phyloP scores from a whole-genome alignment of 1,140 invertebrate species.

The Panagrolaimus sp. region DNA sequence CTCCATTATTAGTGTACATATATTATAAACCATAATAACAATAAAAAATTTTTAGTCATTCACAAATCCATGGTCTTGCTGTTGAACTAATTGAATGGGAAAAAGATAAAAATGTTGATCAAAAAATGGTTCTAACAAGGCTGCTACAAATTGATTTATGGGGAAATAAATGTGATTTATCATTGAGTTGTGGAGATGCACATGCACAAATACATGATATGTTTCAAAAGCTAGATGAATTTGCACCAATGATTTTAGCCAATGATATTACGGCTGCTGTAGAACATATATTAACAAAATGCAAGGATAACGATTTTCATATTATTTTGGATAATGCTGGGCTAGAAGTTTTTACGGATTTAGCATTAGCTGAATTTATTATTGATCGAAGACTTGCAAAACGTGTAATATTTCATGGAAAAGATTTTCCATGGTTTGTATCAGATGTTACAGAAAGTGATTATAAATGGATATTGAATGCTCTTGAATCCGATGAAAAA shows the following conservation, averaged over 20 bases:
- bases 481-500: constrained; percentile 49
- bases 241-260: constrained; percentile 69
- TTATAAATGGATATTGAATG: constrained; percentile 68
- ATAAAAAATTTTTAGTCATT: constrained; percentile 30
- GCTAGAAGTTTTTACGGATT: constrained; percentile 83
- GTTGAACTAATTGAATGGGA: constrained; percentile 24
- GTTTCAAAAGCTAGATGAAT: constrained; percentile 65
- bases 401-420: constrained; percentile 76
- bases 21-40: too few species aligned
- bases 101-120: constrained; percentile 11
- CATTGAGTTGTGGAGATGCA: constrained; percentile 70
- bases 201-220: constrained; percentile 64
- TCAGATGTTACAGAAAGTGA: constrained; percentile 78
- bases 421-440: constrained; percentile 87
- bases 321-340: constrained; percentile 87
- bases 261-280: constrained; percentile 67
- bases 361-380: constrained; percentile 77
- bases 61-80: constrained; percentile 24
- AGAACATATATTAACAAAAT: constrained; percentile 49
- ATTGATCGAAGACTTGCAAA: constrained; percentile 66
- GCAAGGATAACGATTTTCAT: constrained; percentile 62
- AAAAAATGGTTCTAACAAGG: constrained; percentile 12
- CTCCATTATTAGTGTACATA: too few species aligned
- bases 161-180: constrained; percentile 79
- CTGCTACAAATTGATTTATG: constrained; percentile 60